Evolutionary conservation across 2,888 invertebrate genomes (phyloP), one percentile per base, ranked within the genome.

Genomic region (Drosophila peninsularis): DNA sequence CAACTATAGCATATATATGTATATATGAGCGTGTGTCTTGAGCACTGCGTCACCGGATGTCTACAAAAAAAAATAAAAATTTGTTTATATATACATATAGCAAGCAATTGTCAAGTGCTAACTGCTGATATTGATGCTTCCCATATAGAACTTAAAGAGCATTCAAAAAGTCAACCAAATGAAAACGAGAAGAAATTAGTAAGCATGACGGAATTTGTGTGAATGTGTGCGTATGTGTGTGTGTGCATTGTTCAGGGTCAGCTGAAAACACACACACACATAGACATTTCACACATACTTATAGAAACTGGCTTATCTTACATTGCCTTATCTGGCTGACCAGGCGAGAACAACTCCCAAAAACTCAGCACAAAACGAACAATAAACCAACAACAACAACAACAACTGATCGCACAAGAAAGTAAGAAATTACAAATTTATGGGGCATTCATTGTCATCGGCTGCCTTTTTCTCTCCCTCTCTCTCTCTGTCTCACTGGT

Each of bases 371-470:
- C 45, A 42, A n/a, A 17, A 11, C 11, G 14, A 54, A 34, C 54
- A 50, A 58, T 34, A 41, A 70, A 54, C 34, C 30, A 68, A 14
- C 17, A 42, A 53, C 32, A 44, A 21, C 47, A 50, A 6, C 13
- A 21, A 62, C n/a, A 64, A 54, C 61, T 41, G 53, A 70, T 73
- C 66, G 66, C 67, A 71, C 77, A 79, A 80, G 78, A 79, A 79
- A 79, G 81, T 80, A 77, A 80, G 74, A 79, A 80, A 79, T 77
- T 77, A 81, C 71, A 77, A 80, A 79, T 81, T 80, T 79, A 78
- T 80, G 71, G 65, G 71, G 65, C 78, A 68, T 63, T 74, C 74
- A 80, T 80, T 79, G 81, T 74, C 81, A 70, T 74, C 78, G 58
- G 24, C 47, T 62, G 52, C 61, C 50, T 54, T 47, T 62, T 50